Base-by-base conservation (phyloP, 92 coral and sea anemone genomes). In the Palythoa heliodiscus region DNA sequence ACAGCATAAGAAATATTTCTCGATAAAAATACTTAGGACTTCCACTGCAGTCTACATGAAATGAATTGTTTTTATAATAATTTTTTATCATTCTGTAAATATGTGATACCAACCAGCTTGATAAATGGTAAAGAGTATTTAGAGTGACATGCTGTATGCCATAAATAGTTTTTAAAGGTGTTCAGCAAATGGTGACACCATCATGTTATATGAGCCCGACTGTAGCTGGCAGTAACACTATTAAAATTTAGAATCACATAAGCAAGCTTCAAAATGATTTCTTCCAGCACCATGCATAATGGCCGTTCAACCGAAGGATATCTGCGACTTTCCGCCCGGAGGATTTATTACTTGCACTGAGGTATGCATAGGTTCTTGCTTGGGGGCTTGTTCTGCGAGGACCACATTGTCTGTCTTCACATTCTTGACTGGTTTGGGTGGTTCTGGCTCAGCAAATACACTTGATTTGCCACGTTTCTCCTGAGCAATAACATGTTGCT, bases 321-420 rank as follows among this genome's bases (percentile, higher is more conserved):
- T 96, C 77, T 92, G 91, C 0, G 98, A 94, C 71, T 73, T 91
- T 0, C 99, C 99, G 81, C 99, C 99, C 25, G 99, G 99, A 5
- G 99, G 97, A 16, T 93, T 95, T n/a, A 35, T 74, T 22, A 95
- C 93, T 20, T 86, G 91, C 57, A 95, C 95, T 7, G 97, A 91
- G 8, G 97, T 94, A 67, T 86, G 89, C 37, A 78, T 11, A 24
- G 87, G 79, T 29, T 73, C 78, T 19, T 52, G 79, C 3, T 35
- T 71, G 25, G 61, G 37, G 8, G 47, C 50, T 80, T 66, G 74
- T n/a, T 80, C 61, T 2, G 60, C 16, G 19, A 80, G 84, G 47
- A 67, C 84, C 23, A 80, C 75, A 17, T 67, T 80, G 50, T 80
- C 84, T 11, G 73, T 13, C 54, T 80, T 80, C 60, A 43, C 72